A percentile compares a stretch with the other conserved stretches of the same genome.
Evolutionary conservation across 2,113 vertebrate species (phyloP).

Genomic region (Paramisgurnus dabryanus): DNA sequence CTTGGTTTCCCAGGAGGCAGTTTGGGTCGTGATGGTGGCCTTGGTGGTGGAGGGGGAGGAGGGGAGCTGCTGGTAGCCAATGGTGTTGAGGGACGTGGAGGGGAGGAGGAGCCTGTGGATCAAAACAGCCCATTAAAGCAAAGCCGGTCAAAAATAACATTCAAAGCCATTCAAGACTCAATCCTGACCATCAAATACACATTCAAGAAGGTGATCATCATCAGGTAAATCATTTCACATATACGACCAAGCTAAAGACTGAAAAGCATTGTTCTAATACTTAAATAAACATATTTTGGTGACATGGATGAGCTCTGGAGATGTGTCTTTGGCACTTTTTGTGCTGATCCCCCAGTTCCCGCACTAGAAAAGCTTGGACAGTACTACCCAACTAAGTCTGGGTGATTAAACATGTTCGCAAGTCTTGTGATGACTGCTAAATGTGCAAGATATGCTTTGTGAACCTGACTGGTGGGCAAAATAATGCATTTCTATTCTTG

Average conservation of each 20-base stretch:
- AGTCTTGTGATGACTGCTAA: neutral
- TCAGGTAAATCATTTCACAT: neutral
- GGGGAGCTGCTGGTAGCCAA: constrained; percentile 75
- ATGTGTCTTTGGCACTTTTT: neutral
- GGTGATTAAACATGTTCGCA: no score
- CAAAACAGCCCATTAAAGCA: constrained; percentile 41
- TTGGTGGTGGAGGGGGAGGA: constrained; percentile 87
- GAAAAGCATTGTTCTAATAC: neutral
- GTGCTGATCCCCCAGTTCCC: neutral
- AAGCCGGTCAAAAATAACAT: constrained; percentile 17
- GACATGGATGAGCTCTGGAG: neutral
- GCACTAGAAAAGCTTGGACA: neutral
- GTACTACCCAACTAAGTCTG: neutral
- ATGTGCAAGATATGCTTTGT: neutral
- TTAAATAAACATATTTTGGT: neutral
- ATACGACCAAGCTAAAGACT: neutral
- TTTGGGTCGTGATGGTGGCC: constrained; percentile 89
- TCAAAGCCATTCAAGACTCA: neutral
- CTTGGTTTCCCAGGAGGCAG: constrained; percentile 88
- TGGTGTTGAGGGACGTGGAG: constrained; percentile 84
- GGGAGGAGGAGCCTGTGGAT: constrained; percentile 86
- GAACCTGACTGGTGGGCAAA: neutral
- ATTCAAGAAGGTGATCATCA: constrained; percentile 1
- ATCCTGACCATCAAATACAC: neutral
- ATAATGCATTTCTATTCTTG: no score